These are phyloP conservation scores for Athetis lepigone DNA, from an alignment of 2,888 invertebrate genomes.

Conservation along the genomic window DNA sequence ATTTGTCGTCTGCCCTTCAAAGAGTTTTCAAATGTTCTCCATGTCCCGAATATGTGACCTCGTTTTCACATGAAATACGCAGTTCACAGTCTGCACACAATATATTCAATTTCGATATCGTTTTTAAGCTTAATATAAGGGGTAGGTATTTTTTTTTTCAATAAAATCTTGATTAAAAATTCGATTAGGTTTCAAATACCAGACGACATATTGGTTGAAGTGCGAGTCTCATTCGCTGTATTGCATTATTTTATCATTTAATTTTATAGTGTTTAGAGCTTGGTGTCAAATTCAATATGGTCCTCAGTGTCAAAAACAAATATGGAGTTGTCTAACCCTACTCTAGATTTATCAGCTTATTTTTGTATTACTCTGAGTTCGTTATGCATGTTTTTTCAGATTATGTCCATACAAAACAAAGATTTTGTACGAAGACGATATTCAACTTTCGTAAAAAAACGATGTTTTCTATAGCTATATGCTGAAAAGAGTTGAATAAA, in stretches of 20 bases:
- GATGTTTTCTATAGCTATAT: too few relatives aligned
- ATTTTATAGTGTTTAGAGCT: background rate
- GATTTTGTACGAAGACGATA: too few relatives aligned
- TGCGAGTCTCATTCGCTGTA: background rate
- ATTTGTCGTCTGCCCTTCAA: constrained; percentile 21
- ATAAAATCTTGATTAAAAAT: constrained; percentile 6
- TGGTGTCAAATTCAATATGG: background rate
- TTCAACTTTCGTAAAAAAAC: too few relatives aligned
- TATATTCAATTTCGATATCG: constrained; percentile 41
- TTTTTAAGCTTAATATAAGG: constrained; percentile 19
- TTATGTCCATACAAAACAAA: too few relatives aligned
- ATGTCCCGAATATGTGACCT: constrained; percentile 21
- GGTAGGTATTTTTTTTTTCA: constrained; percentile 20
- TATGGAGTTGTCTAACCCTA: background rate
- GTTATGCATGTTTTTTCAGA: too few relatives aligned
- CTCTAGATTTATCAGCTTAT: background rate
- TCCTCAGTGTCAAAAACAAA: background rate
- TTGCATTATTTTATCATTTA: background rate
- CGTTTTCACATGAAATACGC: constrained; percentile 6
- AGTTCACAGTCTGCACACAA: constrained; percentile 3
- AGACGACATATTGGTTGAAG: background rate
- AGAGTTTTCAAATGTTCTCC: constrained; percentile 8
- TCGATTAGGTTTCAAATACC: constrained; percentile 2
- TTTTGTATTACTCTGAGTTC: background rate
- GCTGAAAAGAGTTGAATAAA: too few relatives aligned